Evolutionary conservation across 2,797 vertebrate species (phyloP), one percentile per base, ranked within the genome.

Genomic region (Brachyrhaphis roseni): DNA sequence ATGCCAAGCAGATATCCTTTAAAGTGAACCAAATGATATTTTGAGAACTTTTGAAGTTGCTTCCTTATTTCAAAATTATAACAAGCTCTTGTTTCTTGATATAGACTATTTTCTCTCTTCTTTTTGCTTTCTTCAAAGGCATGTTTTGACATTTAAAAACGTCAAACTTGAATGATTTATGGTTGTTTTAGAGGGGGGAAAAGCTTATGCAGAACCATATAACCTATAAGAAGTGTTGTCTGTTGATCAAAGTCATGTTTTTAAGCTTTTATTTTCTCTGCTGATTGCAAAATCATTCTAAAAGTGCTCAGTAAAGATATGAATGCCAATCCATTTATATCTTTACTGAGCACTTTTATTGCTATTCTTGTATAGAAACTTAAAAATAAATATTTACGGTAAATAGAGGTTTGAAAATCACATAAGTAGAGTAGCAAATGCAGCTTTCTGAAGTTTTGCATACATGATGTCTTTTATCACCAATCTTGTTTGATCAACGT

Each of bases 91-190:
- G 31, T 74, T 39, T 74, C 36, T 57, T n/a, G 51, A 41, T n/a
- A 74, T n/a, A 55, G 5, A 15, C 57, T 74, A 13, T 15, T 74
- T 41, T 26, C 20, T 43, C 36, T 57, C 23, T 74, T 70, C 41
- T 41, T 70, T 70, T 31, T 26, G 51, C 51, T 45, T 71, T 45
- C 68, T 72, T 70, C 23, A 70, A 43, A 70, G 18, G 71, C 4
- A 10, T 53, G 18, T 74, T 74, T 43, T 74, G 49, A 74, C 36
- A 74, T 74, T 39, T 39, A 28, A 74, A 74, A 74, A 74, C n/a
- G 34, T 55, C 68, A 72, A 72, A 46, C 68, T 46, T 72, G 41
- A 72, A 72, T 72, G 43, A 72, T 72, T 72, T 72, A 72, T 72
- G 68, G 68, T 46, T 72, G n/a, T 46, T 45, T 13, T n/a, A 45